Evolutionary conservation across 1,140 invertebrate genomes (phyloP).

Genomic region (Dreissena rostriformis): DNA sequence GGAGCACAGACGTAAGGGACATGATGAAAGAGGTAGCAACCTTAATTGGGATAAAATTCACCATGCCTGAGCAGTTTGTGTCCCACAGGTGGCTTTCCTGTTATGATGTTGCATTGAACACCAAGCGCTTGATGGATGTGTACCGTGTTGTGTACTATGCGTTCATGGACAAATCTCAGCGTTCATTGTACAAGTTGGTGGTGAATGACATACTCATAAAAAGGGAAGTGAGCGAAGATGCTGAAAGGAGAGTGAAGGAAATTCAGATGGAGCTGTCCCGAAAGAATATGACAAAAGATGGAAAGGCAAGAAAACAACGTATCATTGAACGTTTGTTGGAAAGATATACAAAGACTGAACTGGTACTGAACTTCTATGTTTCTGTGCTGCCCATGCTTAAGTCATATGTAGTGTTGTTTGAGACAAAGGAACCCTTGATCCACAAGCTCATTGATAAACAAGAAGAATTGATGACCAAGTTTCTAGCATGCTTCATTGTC

Average conservation of each 20-base stretch:
- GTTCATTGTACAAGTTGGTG: not conserved
- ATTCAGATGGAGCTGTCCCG: slow-evolving; percentile 22
- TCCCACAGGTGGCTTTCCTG: slow-evolving; percentile 58
- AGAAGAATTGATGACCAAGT: not conserved
- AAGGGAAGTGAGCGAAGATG: slow-evolving; percentile 10
- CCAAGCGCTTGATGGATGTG: slow-evolving; percentile 34
- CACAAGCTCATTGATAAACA: not conserved
- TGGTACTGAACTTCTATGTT: not conserved
- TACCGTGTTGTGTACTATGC: slow-evolving; percentile 55
- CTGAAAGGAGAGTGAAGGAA: slow-evolving; percentile 27
- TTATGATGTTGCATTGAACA: slow-evolving; percentile 55
- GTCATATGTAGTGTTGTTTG: not conserved
- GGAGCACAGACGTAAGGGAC: slow-evolving; percentile 53
- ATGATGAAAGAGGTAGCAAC: slow-evolving; percentile 41
- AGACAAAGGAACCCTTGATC: not conserved
- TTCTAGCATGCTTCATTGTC: not conserved
- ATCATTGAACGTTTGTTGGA: slow-evolving; percentile 32
- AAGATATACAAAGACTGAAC: slow-evolving; percentile 22
- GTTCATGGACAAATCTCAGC: slow-evolving; percentile 41
- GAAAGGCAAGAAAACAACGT: slow-evolving; percentile 51
- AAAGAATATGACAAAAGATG: slow-evolving; percentile 54
- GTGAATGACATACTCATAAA: slow-evolving; percentile 2
- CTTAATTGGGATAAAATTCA: slow-evolving; percentile 50
- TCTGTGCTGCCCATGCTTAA: not conserved
- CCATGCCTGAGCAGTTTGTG: slow-evolving; percentile 53